Percentiles rank a stretch among this genome's conserved stretches.
These are phyloP conservation scores for Eclectus roratus DNA, from an alignment of 2,113 vertebrate genomes.

Conservation along the genomic window DNA sequence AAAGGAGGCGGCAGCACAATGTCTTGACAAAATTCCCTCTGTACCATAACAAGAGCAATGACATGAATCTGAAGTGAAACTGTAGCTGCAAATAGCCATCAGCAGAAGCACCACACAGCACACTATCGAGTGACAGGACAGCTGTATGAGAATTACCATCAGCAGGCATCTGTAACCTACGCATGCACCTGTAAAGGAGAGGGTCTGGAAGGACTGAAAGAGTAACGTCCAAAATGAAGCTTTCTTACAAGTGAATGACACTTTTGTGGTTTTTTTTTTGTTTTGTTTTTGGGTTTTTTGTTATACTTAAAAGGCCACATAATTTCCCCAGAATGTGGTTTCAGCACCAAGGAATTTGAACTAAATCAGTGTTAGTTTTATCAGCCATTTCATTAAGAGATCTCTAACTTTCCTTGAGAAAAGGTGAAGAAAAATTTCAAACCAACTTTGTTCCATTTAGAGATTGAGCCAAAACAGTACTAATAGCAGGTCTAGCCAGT, in stretches of 20 bases:
- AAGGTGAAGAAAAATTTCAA: background rate
- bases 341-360: background rate
- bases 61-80: background rate
- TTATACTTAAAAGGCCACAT: background rate
- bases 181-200: rapidly evolving
- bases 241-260: background rate
- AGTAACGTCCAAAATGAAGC: background rate
- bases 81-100: background rate
- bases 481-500: conserved; percentile 19
- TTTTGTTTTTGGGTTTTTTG: background rate
- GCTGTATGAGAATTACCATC: background rate
- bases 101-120: background rate
- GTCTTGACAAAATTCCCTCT: background rate
- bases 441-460: background rate
- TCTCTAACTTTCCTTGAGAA: background rate
- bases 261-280: background rate
- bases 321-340: background rate
- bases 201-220: background rate
- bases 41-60: background rate
- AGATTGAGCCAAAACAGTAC: background rate
- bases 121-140: background rate
- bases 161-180: background rate
- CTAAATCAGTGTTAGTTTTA: background rate
- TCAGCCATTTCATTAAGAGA: background rate
- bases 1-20: background rate